These are phyloP conservation scores for Catharus fuscescens DNA, from an alignment of 2,113 vertebrate genomes.

Conservation along the genomic window DNA sequence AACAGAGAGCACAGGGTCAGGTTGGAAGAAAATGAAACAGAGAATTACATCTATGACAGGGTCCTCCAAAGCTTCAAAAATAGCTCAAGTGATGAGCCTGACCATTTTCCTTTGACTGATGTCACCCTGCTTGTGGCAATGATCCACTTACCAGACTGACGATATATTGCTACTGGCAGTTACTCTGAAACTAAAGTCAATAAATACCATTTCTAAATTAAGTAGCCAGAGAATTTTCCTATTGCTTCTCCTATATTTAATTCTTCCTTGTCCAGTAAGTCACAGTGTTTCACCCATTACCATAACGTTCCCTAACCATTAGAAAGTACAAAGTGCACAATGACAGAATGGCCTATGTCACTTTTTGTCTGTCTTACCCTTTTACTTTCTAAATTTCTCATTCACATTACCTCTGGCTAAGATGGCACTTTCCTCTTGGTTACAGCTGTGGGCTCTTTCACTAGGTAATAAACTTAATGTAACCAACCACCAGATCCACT, in stretches of 20 bases:
- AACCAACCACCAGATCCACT: neutral
- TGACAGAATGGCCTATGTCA: neutral
- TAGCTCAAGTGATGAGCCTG: neutral
- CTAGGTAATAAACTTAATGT: neutral
- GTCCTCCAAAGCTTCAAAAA: neutral
- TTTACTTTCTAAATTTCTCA: neutral
- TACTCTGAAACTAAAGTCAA: conserved; percentile 18
- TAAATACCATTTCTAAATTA: conserved; percentile 37
- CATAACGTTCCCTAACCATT: neutral
- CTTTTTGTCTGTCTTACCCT: neutral
- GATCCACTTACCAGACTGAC: neutral
- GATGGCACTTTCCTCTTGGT: neutral
- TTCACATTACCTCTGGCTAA: neutral
- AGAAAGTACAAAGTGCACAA: neutral
- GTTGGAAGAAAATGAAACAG: neutral
- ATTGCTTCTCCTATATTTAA: conserved; percentile 18
- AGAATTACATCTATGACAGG: neutral
- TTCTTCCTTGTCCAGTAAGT: conserved; percentile 11
- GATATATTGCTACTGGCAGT: conserved; percentile 24
- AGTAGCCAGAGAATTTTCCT: conserved; percentile 14
- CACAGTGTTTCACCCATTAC: neutral
- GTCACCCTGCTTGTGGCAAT: conserved; percentile 29
- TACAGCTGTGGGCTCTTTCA: neutral
- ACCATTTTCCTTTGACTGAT: neutral
- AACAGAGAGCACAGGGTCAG: neutral